These are phyloP conservation scores for Neopipo cinnamomea DNA, from an alignment of 2,113 vertebrate species.

Conservation along the genomic window DNA sequence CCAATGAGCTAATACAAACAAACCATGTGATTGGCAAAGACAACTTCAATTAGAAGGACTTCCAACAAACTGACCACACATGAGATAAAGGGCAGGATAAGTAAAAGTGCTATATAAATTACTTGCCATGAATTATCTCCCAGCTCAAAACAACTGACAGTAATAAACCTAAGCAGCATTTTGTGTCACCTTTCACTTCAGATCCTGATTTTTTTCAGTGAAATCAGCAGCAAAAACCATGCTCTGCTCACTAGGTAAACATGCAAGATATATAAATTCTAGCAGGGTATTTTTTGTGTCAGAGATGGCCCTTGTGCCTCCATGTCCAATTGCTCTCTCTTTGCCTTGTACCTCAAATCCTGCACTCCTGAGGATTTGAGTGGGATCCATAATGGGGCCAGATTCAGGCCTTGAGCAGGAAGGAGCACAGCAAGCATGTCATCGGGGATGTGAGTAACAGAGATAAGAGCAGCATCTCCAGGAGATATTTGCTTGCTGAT, in stretches of 20 bases:
- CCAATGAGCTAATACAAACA: slow-evolving; percentile 55
- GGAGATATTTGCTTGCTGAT: background rate
- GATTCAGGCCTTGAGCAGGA: background rate
- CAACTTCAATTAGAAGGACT: slow-evolving; percentile 58
- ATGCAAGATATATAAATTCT: background rate
- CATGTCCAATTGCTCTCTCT: background rate
- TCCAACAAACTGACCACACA: slow-evolving; percentile 63
- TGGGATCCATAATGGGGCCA: background rate
- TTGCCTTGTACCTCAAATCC: background rate
- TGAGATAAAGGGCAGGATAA: slow-evolving; percentile 63
- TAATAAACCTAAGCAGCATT: slow-evolving; percentile 43
- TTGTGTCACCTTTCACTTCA: slow-evolving; percentile 49
- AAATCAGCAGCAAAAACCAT: slow-evolving; percentile 8
- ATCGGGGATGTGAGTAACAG: background rate
- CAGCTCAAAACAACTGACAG: slow-evolving; percentile 17
- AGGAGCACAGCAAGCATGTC: background rate
- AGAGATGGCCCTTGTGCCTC: background rate
- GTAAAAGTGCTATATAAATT: slow-evolving; percentile 60
- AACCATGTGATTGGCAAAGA: slow-evolving; percentile 49
- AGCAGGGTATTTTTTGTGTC: background rate
- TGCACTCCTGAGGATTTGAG: background rate
- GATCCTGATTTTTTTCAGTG: background rate
- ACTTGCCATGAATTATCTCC: slow-evolving; percentile 53
- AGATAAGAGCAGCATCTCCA: background rate
- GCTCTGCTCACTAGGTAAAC: background rate